Conservation (phyloP, 2,888 invertebrate species). For the Caenorhabditis parvicauda region DNA sequence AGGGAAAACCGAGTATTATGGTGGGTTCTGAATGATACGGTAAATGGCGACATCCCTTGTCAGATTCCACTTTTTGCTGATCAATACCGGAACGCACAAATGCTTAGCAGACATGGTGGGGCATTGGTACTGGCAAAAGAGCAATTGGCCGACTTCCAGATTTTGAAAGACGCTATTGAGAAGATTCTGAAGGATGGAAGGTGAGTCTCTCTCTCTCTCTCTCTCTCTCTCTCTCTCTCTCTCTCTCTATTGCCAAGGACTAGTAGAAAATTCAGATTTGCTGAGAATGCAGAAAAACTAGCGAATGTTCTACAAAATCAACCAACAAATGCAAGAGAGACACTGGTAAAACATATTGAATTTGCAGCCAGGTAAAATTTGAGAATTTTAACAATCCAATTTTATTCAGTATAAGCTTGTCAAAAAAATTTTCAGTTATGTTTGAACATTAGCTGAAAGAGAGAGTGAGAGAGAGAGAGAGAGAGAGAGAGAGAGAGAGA, state of each 20-base stretch:
- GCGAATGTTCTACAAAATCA: conserved; percentile 14
- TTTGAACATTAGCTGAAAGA: no score
- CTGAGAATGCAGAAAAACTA: conserved; percentile 6
- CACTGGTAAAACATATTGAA: conserved; percentile 17
- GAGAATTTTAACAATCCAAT: no score
- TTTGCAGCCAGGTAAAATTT: conserved; percentile 21
- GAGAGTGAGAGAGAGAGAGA: no score
- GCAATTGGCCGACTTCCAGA: conserved; percentile 6
- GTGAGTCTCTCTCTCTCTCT: neutral
- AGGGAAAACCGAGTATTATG: conserved; percentile 15
- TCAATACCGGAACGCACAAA: conserved; percentile 20
- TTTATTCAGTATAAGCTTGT: no score
- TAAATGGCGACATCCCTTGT: neutral
- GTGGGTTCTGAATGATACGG: no score
- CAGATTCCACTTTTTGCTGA: conserved; percentile 33
- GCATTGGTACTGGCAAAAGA: conserved; percentile 13
- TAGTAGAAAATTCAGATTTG: no score
- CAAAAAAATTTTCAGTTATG: no score
- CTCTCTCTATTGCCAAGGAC: no score
- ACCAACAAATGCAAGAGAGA: conserved; percentile 12
- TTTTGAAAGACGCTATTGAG: neutral
- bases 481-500: no score
- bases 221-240: neutral
- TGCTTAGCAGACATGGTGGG: conserved; percentile 19
- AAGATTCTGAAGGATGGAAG: conserved; percentile 7